A percentile compares a stretch with the other conserved stretches of the same genome.
These are phyloP conservation scores for Apodemus speciosus DNA, from an alignment of 2,113 vertebrate species.

Conservation along the genomic window DNA sequence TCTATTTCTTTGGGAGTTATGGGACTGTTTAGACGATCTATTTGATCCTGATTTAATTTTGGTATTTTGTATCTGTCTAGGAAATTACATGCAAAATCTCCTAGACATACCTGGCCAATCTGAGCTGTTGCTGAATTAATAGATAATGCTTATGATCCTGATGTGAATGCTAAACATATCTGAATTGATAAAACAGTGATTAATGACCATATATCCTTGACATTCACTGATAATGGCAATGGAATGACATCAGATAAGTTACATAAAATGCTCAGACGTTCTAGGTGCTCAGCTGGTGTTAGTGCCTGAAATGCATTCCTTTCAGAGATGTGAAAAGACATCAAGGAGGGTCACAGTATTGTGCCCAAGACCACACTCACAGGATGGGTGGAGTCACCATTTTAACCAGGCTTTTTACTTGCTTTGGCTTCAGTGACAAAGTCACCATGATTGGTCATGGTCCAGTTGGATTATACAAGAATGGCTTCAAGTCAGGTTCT, in stretches of 20 bases:
- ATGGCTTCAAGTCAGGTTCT: slow-evolving; percentile 98
- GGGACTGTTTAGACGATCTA: too few species aligned
- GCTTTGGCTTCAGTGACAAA: slow-evolving; percentile 97
- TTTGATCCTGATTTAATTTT: too few species aligned
- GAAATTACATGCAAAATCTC: too few species aligned
- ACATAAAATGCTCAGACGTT: slow-evolving; percentile 93
- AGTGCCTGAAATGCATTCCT: not conserved
- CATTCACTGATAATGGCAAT: slow-evolving; percentile 94
- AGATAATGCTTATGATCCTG: slow-evolving; percentile 98
- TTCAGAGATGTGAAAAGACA: not conserved
- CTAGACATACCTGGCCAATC: too few species aligned
- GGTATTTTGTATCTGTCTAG: too few species aligned
- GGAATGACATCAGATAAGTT: slow-evolving; percentile 92
- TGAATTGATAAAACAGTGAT: slow-evolving; percentile 97
- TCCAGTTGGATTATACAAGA: slow-evolving; percentile 96
- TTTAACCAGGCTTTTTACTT: slow-evolving; percentile 14
- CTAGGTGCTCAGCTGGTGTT: not conserved
- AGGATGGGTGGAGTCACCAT: not conserved
- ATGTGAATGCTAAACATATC: slow-evolving; percentile 94
- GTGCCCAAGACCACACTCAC: not conserved
- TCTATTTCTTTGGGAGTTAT: too few species aligned
- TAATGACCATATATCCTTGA: slow-evolving; percentile 88
- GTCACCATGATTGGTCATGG: slow-evolving; percentile 86
- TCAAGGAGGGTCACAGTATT: not conserved
- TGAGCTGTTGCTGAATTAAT: too few species aligned